A percentile compares a stretch with the other conserved stretches of the same genome.
Evolutionary conservation across 2,888 invertebrate species (phyloP).

Genomic region (Phortica okadai): DNA sequence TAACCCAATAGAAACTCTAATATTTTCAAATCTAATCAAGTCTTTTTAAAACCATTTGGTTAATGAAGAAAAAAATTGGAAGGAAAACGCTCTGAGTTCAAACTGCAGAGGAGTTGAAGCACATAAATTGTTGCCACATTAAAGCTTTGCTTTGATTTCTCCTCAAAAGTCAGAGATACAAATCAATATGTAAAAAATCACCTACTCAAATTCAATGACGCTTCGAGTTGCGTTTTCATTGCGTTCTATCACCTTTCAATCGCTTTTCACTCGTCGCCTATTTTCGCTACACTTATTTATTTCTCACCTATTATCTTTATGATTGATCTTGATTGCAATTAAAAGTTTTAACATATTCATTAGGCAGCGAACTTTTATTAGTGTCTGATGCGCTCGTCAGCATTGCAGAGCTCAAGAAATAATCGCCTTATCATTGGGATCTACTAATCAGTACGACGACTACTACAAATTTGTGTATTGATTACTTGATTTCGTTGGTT

Average conservation of each 20-base stretch:
- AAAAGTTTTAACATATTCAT: constrained; percentile 32
- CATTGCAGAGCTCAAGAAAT: neutral
- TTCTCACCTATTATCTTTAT: constrained; percentile 29
- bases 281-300: constrained; percentile 20
- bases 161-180: too few relatives aligned
- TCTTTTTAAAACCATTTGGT: too few relatives aligned
- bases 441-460: constrained; percentile 18
- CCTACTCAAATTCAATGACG: too few relatives aligned
- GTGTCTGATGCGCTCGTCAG: neutral
- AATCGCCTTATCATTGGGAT: constrained; percentile 23
- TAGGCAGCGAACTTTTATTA: neutral
- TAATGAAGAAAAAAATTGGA: too few relatives aligned
- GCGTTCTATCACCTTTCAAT: neutral
- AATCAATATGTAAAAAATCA: too few relatives aligned
- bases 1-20: too few relatives aligned
- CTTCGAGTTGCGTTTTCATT: neutral
- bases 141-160: too few relatives aligned
- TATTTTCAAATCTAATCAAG: too few relatives aligned
- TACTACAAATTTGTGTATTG: constrained; percentile 12
- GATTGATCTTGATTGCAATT: constrained; percentile 29
- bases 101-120: too few relatives aligned
- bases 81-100: too few relatives aligned
- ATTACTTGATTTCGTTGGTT: neutral
- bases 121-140: too few relatives aligned
- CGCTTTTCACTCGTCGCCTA: neutral